Conservation (phyloP, 2,888 invertebrate species). For the Macrophya annulata region DNA sequence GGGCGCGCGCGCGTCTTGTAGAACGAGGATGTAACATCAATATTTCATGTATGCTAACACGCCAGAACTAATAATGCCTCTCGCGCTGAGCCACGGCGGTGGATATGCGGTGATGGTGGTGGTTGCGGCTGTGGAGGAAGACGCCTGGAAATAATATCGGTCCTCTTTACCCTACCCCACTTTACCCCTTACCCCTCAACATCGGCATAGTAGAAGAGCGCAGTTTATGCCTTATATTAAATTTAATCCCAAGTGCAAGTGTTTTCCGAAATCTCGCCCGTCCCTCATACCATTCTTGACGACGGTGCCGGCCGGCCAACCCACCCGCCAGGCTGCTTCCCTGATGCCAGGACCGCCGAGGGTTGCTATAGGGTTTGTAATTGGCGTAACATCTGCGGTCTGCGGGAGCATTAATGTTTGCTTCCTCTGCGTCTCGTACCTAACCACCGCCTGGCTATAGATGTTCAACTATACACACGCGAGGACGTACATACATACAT, state of each 20-base stretch:
- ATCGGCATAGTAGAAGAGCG: slow-evolving; percentile 30
- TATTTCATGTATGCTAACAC: slow-evolving; percentile 80
- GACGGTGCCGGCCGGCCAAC: slow-evolving; percentile 1
- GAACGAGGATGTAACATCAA: slow-evolving; percentile 76
- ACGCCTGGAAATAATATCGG: slow-evolving; percentile 78
- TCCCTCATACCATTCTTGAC: neutral
- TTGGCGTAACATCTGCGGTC: slow-evolving; percentile 79
- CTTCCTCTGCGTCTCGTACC: slow-evolving; percentile 66
- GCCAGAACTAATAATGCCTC: slow-evolving; percentile 79
- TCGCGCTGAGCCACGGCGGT: slow-evolving; percentile 58
- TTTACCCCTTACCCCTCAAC: slow-evolving; percentile 45
- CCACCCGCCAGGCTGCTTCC: neutral
- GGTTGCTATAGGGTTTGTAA: slow-evolving; percentile 75
- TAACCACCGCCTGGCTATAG: slow-evolving; percentile 4
- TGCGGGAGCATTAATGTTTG: slow-evolving; percentile 78
- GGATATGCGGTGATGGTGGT: slow-evolving; percentile 48
- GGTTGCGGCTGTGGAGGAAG: slow-evolving; percentile 65
- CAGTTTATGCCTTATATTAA: slow-evolving; percentile 65
- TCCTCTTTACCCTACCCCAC: slow-evolving; percentile 59
- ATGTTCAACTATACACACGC: neutral
- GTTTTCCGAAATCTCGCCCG: slow-evolving; percentile 67
- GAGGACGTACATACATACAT: too few species aligned
- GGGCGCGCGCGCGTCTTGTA: slow-evolving; percentile 40
- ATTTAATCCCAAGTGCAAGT: slow-evolving; percentile 69
- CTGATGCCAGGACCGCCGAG: slow-evolving; percentile 9